Evolutionary conservation across 2,888 invertebrate genomes (phyloP), one percentile per base, ranked within the genome.

Genomic region (Lasioglossum villosulum): DNA sequence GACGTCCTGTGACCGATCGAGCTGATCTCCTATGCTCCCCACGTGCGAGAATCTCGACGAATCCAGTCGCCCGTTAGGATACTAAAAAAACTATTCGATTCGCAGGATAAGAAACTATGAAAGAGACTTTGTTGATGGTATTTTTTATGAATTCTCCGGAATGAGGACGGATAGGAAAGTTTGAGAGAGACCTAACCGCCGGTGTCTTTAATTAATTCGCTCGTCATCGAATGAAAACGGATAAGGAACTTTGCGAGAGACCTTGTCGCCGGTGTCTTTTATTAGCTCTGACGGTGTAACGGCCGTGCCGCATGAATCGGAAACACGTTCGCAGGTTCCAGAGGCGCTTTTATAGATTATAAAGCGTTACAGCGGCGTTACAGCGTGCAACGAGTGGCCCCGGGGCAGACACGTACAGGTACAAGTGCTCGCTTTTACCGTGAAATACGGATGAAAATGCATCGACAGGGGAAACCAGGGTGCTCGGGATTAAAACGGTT

Each of bases 351-450:
- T 52, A 52, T 52, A 52, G 52, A 52, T 59, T 27, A 59, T 59
- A 59, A 59, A 59, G 27, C 27, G 59, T 59, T 59, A 59, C 59
- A 16, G 27, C 59, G 59, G 59, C 59, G 59, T 59, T 59, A 59
- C 27, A 14, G 59, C 27, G 59, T 59, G 59, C 59, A 59, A 59
- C 59, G 59, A 59, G 59, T 59, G 59, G 59, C 59, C 59, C 59
- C 59, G 10, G 59, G 59, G 59, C 59, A 59, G 59, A 59, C 27
- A 59, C 59, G 59, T 30, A 59, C 59, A 59, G 59, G 59, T 59
- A 59, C 27, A 30, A 59, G 59, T 59, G 59, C 59, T 27, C 59
- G 59, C 59, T 59, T 59, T 59, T 27, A 59, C 59, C 27, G 27
- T 16, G 27, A 59, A 59, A 59, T 16, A 30, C 2, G 27, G 59